These are phyloP conservation scores for Nautilus pompilius DNA, from an alignment of 1,140 invertebrate genomes.

Conservation along the genomic window DNA sequence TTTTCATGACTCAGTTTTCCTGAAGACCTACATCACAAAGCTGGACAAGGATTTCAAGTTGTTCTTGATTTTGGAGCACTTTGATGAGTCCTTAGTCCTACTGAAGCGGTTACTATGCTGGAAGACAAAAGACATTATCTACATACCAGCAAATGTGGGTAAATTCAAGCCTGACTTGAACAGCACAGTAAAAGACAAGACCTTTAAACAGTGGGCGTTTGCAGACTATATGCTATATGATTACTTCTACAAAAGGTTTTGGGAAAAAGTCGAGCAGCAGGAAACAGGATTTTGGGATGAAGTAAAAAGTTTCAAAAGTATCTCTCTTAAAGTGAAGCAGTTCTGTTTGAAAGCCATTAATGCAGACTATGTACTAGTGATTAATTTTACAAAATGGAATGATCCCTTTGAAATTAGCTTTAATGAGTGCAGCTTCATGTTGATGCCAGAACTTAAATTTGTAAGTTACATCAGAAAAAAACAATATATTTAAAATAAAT, in stretches of 20 bases:
- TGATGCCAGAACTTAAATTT: neutral
- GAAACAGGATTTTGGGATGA: slow-evolving; percentile 16
- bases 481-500: too few species aligned
- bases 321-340: slow-evolving; percentile 10
- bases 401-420: neutral
- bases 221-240: slow-evolving; percentile 26
- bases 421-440: neutral
- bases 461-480: neutral
- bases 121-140: slow-evolving; percentile 31
- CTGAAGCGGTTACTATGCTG: slow-evolving; percentile 29
- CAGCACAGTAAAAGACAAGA: neutral
- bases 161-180: neutral
- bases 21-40: slow-evolving; percentile 15
- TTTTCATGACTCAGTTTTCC: slow-evolving; percentile 2
- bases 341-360: slow-evolving; percentile 14
- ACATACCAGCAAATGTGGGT: slow-evolving; percentile 8
- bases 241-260: slow-evolving; percentile 18
- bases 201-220: neutral
- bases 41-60: slow-evolving; percentile 28
- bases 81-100: slow-evolving; percentile 36
- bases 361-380: neutral
- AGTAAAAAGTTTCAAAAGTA: slow-evolving; percentile 16
- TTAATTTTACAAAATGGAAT: neutral
- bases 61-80: slow-evolving; percentile 30
- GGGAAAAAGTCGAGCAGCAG: slow-evolving; percentile 8